phyloP scores from a whole-genome alignment of 2,797 vertebrate species.

The Danio jaintianensis region DNA sequence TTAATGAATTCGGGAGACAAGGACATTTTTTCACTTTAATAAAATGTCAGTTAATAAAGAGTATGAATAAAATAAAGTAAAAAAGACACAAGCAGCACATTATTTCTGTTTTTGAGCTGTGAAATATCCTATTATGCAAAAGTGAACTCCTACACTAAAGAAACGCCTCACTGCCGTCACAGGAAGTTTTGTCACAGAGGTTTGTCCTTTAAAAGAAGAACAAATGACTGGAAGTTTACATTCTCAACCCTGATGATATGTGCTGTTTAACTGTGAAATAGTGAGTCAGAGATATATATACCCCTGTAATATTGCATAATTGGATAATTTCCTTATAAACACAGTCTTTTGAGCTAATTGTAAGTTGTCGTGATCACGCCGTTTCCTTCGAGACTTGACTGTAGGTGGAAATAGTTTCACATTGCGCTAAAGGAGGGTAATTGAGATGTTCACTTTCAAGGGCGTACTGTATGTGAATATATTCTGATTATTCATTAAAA shows the following conservation, averaged over 20 bases:
- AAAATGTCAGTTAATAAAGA: too few relatives aligned
- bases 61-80: too few relatives aligned
- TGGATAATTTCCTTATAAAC: neutral
- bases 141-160: neutral
- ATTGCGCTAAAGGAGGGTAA: neutral
- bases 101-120: neutral
- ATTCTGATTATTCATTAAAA: neutral
- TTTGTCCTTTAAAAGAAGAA: slow-evolving; percentile 17
- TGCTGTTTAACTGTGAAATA: neutral
- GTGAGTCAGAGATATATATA: neutral
- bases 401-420: neutral
- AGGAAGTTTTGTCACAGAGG: neutral
- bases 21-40: too few relatives aligned
- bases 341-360: neutral
- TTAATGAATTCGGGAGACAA: too few relatives aligned
- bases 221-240: neutral
- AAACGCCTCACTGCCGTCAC: neutral
- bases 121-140: neutral
- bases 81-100: neutral
- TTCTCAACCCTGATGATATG: neutral
- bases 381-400: neutral
- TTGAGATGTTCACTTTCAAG: neutral
- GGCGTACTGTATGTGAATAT: neutral
- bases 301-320: neutral
- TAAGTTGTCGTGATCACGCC: neutral